These are phyloP conservation scores for Dolichomitus sp. DNA, from an alignment of 2,888 invertebrate genomes.

Conservation along the genomic window DNA sequence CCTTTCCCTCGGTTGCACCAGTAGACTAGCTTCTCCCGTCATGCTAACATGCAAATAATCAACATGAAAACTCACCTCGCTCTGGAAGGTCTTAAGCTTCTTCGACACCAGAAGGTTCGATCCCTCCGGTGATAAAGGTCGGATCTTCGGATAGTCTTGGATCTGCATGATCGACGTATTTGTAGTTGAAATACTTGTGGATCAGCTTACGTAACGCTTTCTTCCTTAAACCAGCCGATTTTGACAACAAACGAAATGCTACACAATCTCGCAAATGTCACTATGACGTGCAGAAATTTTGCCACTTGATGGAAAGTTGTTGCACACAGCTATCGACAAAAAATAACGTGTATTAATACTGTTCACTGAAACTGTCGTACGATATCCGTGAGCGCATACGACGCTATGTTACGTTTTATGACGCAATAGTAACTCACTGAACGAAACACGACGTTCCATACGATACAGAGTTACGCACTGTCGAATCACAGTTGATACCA, in stretches of 20 bases:
- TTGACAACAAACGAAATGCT: neutral
- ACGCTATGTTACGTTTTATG: constrained; percentile 42
- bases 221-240: too few relatives aligned
- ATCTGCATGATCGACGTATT: constrained; percentile 82
- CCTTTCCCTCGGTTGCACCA: neutral
- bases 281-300: neutral
- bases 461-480: constrained; percentile 7
- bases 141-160: constrained; percentile 87
- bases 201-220: constrained; percentile 28
- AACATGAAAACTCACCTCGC: constrained; percentile 72
- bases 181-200: neutral
- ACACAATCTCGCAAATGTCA: neutral
- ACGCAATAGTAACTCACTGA: constrained; percentile 35
- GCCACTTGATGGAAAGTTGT: neutral
- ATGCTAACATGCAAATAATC: neutral
- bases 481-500: constrained; percentile 4
- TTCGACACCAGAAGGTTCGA: constrained; percentile 62
- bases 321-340: constrained; percentile 1
- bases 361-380: neutral
- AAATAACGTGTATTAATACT: neutral
- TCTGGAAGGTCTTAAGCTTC: constrained; percentile 64
- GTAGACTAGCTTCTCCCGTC: neutral
- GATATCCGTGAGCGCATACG: neutral
- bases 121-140: constrained; percentile 87
- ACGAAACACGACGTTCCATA: neutral